Percentiles rank a stretch among this genome's conserved stretches.
Evolutionary conservation across 2,113 vertebrate species (phyloP).

Genomic region (Scatophagus argus): DNA sequence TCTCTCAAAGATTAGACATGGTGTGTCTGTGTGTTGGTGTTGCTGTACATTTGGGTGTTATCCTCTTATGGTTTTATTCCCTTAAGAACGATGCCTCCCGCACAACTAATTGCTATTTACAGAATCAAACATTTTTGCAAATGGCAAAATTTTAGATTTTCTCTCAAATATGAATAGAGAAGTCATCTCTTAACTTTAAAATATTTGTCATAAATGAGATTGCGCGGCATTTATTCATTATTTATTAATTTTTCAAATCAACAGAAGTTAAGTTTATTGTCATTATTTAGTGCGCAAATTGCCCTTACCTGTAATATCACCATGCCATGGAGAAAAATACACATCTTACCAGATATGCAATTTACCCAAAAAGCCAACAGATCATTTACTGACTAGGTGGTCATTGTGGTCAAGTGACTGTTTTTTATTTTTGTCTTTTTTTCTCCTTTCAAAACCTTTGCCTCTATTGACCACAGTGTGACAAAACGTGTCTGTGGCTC

Average conservation of each 20-base stretch:
- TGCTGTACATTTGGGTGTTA: slow-evolving; percentile 4
- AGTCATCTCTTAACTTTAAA: slow-evolving; percentile 36
- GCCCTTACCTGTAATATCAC: no score
- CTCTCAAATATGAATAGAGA: slow-evolving; percentile 39
- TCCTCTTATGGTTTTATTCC: slow-evolving; percentile 25
- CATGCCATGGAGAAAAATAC: slow-evolving; percentile 31
- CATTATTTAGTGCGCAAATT: slow-evolving; percentile 48
- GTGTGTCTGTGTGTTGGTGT: slow-evolving; percentile 7
- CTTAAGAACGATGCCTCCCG: slow-evolving; percentile 33
- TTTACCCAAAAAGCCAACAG: slow-evolving; percentile 62
- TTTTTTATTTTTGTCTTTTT: no score
- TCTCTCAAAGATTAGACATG: slow-evolving; percentile 21
- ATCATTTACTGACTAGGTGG: slow-evolving; percentile 62
- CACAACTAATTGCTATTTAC: slow-evolving; percentile 44
- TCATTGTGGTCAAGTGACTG: slow-evolving; percentile 45
- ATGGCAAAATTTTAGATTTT: slow-evolving; percentile 48
- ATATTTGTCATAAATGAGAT: not conserved
- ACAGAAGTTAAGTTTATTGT: slow-evolving; percentile 21
- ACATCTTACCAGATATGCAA: slow-evolving; percentile 45
- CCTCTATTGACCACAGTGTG: slow-evolving; percentile 67
- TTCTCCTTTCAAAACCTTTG: slow-evolving; percentile 34
- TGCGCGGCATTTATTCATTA: slow-evolving; percentile 34
- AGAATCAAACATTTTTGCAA: slow-evolving; percentile 44
- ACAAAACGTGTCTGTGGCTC: slow-evolving; percentile 64
- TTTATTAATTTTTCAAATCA: slow-evolving; percentile 64